A percentile compares a stretch with the other conserved stretches of the same genome.
Conservation (phyloP, 1,140 invertebrate genomes). For the Cydia strobilella region DNA sequence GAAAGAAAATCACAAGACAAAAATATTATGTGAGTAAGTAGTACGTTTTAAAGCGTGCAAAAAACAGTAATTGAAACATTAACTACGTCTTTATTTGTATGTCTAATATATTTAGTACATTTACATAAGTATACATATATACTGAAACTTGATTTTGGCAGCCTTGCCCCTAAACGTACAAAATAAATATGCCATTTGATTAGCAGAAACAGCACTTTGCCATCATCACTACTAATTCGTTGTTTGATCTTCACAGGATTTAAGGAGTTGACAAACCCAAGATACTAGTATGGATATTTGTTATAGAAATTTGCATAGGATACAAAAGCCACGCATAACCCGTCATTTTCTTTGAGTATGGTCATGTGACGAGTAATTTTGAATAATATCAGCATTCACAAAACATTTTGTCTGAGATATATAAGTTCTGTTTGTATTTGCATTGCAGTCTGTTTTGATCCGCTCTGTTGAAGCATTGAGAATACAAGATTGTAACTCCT, state of each 20-base stretch:
- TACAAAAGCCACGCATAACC: background rate
- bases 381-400: background rate
- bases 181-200: constrained; percentile 12
- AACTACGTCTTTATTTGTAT: too few relatives aligned
- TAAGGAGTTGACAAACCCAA: constrained; percentile 24
- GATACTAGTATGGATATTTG: constrained; percentile 15
- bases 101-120: too few relatives aligned
- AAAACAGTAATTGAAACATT: too few relatives aligned
- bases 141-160: constrained; percentile 1
- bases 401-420: background rate
- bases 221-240: constrained; percentile 19
- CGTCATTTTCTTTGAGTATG: background rate
- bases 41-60: too few relatives aligned
- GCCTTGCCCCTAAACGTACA: background rate
- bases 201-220: constrained; percentile 6
- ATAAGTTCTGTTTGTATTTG: background rate
- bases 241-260: constrained; percentile 14
- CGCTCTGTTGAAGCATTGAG: background rate
- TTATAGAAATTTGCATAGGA: background rate
- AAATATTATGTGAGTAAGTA: too few relatives aligned
- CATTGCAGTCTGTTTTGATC: too few relatives aligned
- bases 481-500: too few relatives aligned
- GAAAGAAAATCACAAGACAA: too few relatives aligned
- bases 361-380: background rate
- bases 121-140: background rate